Base-by-base conservation (phyloP, 2,888 invertebrate species). In the Lycia hirtaria region DNA sequence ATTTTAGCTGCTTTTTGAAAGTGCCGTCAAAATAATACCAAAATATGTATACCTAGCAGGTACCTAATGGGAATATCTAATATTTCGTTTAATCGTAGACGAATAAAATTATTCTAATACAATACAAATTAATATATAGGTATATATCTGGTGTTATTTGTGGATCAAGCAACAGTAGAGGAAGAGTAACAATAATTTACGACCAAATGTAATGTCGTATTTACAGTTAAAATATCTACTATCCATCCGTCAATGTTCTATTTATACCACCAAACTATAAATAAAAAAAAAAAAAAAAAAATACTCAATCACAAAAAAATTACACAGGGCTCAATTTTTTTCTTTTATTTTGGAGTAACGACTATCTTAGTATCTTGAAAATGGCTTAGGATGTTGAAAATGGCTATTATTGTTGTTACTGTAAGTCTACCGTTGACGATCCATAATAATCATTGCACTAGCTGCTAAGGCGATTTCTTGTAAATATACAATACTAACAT, bases 381-480 rank as follows among this genome's bases (percentile, higher is more conserved):
- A n/a, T n/a, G n/a, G n/a, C n/a, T n/a, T n/a, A n/a, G n/a, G n/a
- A n/a, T n/a, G n/a, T n/a, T n/a, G n/a, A n/a, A n/a, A n/a, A n/a
- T n/a, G n/a, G n/a, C n/a, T n/a, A 28, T 38, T 20, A 14, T 35
- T 24, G 19, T 40, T 12, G 32, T 44, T 20, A 44, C 47, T 52
- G 45, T 41, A 50, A 24, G 35, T 41, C 33, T 24, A 32, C 43
- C 9, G 30, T 48, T 40, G 48, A 33, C 15, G 19, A 35, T 17
- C 35, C 40, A 17, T 38, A 41, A 76, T 73, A n/a, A 77, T 76
- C 69, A 78, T 82, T 85, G 83, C 87, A 85, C 88, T 88, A 88
- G 85, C 86, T 87, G 87, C 88, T 88, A 86, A 86, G 87, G 87
- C 86, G 81, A 83, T 68, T 69, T 75, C 69, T 73, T 76, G 74